Evolutionary conservation across 2,797 vertebrate genomes (phyloP), one percentile per base, ranked within the genome.

Genomic region (Brachymystax lenok): DNA sequence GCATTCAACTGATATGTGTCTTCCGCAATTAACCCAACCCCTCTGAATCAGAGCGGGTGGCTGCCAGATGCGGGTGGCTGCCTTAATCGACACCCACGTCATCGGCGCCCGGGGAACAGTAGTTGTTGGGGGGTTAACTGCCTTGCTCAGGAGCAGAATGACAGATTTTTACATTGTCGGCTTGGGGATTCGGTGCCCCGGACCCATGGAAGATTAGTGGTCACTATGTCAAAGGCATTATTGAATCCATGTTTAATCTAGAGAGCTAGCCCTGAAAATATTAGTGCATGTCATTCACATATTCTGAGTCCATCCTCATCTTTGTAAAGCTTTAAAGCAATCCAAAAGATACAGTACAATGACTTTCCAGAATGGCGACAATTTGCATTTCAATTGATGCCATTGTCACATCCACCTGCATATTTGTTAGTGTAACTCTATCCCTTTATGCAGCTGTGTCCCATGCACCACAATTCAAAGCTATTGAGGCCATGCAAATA

Each of bases 241-340:
- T 90, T 71, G 77, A 91, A 91, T 91, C 90, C 89, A 84, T 69
- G 81, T 90, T 92, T 90, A 93, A 92, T 92, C 91, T 85, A 52
- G 74, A 89, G 73, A 80, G 87, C 78, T 27, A 85, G 52, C 73
- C 35, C 74, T 80, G 75, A 80, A 77, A 84, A 82, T 82, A 74
- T 84, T 87, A 67, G 46, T 61, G 4, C 77, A 74, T 52, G 64
- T 61, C 56, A 56, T 46, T 64, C 7, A 30, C 50, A 17, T 77
- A 72, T 70, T 77, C 52, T 21, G 19, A 61, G 56, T 61, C 30
- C 33, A 1, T 50, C 35, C 17, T 64, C 2, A 8, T 78, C 52
- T 64, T 52, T 17, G 68, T 10, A 24, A 28, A 61, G 71, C 76
- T 56, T 54, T 52, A 59, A 33, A 46, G 10, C 10, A 5, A 21